These are phyloP conservation scores for Menidia menidia DNA, from an alignment of 2,797 vertebrate genomes.

Conservation along the genomic window DNA sequence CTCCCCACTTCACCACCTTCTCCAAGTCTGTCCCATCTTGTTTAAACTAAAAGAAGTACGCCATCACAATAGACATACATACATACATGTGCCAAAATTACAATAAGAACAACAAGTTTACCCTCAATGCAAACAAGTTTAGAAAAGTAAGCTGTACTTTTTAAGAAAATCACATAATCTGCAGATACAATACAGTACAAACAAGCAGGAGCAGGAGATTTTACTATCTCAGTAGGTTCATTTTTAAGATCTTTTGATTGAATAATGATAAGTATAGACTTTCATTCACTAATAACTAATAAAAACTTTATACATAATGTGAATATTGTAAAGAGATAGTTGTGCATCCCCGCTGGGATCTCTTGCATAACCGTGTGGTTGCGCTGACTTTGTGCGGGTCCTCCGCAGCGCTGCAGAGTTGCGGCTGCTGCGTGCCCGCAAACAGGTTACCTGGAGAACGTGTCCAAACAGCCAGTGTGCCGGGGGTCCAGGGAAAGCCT, in stretches of 20 bases:
- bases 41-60: constrained; percentile 66
- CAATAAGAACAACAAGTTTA: not conserved
- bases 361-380: not conserved
- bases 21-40: constrained; percentile 76
- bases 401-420: no score
- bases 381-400: no score
- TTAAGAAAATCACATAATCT: no score
- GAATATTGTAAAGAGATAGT: not conserved
- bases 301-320: not conserved
- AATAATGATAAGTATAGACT: no score
- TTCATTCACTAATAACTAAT: no score
- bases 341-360: not conserved
- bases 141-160: no score
- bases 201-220: no score
- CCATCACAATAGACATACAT: not conserved
- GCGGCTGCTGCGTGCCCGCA: not conserved
- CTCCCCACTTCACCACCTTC: constrained; percentile 51
- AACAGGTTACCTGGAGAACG: constrained; percentile 55
- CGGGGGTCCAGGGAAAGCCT: constrained; percentile 72
- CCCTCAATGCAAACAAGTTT: no score
- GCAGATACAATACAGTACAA: no score
- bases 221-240: no score
- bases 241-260: no score
- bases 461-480: constrained; percentile 79
- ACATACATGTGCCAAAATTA: no score